phyloP scores from a whole-genome alignment of 2,888 invertebrate genomes.

The Alloscopus bannaensis region DNA sequence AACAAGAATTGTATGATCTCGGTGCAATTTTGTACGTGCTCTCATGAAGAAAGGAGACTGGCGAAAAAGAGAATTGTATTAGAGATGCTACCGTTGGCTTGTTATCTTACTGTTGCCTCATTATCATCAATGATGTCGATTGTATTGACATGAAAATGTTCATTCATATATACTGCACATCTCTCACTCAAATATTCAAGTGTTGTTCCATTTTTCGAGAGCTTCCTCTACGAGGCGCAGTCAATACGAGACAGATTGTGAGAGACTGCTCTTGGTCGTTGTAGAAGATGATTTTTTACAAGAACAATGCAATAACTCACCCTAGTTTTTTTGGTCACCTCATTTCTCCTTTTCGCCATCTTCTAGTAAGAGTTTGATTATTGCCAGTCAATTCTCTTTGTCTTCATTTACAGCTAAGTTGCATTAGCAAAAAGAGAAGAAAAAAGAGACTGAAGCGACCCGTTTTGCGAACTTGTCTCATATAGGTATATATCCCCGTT shows the following conservation, averaged over 20 bases:
- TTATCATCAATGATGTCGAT: conserved; percentile 60
- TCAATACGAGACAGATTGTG: conserved; percentile 19
- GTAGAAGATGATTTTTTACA: conserved; percentile 30
- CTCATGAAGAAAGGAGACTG: neutral
- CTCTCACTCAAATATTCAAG: conserved; percentile 24
- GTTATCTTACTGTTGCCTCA: conserved; percentile 42
- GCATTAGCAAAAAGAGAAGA: conserved; percentile 31
- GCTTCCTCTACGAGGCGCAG: conserved; percentile 23
- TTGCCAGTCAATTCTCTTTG: conserved; percentile 44
- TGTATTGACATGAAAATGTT: conserved; percentile 60
- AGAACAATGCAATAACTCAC: conserved; percentile 62
- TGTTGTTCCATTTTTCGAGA: conserved; percentile 8
- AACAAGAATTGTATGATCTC: conserved; percentile 19
- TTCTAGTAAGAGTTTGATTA: conserved; percentile 18
- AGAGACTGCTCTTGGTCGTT: neutral
- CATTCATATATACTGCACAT: conserved; percentile 59
- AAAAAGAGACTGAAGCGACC: conserved; percentile 45
- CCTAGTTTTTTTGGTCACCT: conserved; percentile 61
- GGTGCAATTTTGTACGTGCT: conserved; percentile 58
- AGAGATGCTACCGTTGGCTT: conserved; percentile 54
- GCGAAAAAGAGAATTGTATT: conserved; percentile 36
- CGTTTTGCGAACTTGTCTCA: conserved; percentile 53
- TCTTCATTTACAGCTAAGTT: conserved; percentile 53
- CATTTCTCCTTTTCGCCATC: conserved; percentile 30
- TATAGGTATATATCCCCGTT: neutral